phyloP scores from a whole-genome alignment of 2,113 vertebrate genomes.

The Pelecanoides urinatrix region DNA sequence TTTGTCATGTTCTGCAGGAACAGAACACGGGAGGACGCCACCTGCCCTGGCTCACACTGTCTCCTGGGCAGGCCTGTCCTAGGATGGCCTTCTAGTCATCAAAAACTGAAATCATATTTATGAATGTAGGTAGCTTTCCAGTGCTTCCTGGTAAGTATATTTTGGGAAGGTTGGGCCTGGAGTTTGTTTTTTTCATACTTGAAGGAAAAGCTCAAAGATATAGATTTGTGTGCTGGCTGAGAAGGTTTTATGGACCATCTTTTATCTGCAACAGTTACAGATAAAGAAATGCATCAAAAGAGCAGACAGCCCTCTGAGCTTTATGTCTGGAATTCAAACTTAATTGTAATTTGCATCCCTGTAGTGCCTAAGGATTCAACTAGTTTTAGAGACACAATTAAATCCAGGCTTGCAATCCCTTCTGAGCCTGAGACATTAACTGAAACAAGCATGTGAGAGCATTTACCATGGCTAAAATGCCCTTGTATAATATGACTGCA shows the following conservation, averaged over 20 bases:
- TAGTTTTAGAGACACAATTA: constrained; percentile 20
- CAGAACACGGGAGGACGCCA: accelerated
- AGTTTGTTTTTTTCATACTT: not conserved
- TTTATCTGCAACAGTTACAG: not conserved
- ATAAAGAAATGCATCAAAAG: not conserved
- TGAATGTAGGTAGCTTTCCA: not conserved
- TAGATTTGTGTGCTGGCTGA: not conserved
- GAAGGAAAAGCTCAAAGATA: not conserved
- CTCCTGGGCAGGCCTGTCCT: not conserved
- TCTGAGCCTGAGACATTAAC: not conserved
- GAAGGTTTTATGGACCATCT: not conserved
- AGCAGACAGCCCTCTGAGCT: not conserved
- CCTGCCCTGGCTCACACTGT: not conserved
- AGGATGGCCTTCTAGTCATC: not conserved
- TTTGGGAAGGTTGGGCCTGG: not conserved
- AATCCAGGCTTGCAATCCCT: not conserved
- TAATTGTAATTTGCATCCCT: not conserved
- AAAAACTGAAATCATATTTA: not conserved
- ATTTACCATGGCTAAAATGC: not conserved
- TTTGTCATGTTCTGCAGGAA: not conserved
- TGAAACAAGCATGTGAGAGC: not conserved
- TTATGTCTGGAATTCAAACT: not conserved
- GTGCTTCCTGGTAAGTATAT: not conserved
- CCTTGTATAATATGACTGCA: not conserved
- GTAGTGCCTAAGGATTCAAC: not conserved